Conservation (phyloP, 2,113 vertebrate species). For the Sterna hirundo region DNA sequence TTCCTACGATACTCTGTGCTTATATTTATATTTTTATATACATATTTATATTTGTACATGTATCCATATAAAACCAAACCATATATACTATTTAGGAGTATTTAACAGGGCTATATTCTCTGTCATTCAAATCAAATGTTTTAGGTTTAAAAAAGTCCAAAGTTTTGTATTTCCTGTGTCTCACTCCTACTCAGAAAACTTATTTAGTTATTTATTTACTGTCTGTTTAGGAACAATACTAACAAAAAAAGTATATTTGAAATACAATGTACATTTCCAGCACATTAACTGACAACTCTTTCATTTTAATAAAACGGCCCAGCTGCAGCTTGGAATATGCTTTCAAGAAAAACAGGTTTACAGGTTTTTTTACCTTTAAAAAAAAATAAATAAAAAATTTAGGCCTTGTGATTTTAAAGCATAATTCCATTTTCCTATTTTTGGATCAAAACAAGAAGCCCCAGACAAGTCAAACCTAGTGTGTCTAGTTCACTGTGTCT, state of each 20-base stretch:
- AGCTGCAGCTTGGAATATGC: neutral
- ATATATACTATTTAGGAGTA: neutral
- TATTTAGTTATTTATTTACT: neutral
- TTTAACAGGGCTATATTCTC: neutral
- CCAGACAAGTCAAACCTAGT: neutral
- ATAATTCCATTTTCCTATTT: neutral
- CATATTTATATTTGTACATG: neutral
- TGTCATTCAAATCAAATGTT: neutral
- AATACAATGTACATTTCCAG: neutral
- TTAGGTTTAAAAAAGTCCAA: neutral
- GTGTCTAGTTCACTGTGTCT: neutral
- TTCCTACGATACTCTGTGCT: neutral
- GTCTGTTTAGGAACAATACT: neutral
- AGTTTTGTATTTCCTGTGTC: neutral
- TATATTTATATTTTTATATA: neutral
- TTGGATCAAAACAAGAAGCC: neutral
- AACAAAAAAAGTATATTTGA: neutral
- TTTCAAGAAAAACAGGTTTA: neutral
- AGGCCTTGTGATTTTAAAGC: neutral
- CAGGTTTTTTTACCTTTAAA: neutral
- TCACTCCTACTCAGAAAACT: neutral
- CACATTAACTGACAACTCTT: neutral
- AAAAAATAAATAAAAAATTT: neutral
- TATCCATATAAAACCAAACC: neutral
- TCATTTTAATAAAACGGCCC: neutral